Base-by-base conservation (phyloP, 2,113 vertebrate species). In the Tupaia chinensis region DNA sequence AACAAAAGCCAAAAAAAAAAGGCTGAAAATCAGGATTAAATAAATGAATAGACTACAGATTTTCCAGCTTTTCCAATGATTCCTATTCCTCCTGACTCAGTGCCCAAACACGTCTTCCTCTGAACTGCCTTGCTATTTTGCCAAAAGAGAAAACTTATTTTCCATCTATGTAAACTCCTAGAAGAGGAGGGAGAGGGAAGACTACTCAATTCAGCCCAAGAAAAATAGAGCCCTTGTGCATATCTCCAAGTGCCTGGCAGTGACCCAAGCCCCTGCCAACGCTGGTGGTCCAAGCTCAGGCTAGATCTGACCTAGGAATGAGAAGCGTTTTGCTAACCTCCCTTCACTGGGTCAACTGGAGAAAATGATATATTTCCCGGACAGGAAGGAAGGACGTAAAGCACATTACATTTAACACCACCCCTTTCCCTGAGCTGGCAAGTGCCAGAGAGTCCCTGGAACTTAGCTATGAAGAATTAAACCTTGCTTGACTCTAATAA, bases 181-280 rank as follows among this genome's bases (percentile, higher is more conserved):
- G 77, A 95, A 58, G 90, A 98, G 83, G 94, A 96, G 93, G 69
- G 53, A 91, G 29, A 87, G 97, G 93, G 63, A 56, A 96, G 87
- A 96, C 96, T 96, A 97, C 84, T 29, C 74, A 74, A 91, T 69
- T 91, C 95, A 96, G 84, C 79, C 87, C 97, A 94, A 97, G 96
- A 78, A 96, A 98, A 97, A 97, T 94, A 97, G 91, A 96, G 95
- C 92, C 94, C 96, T 97, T 95, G 96, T 97, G 96, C 70, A 3
- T 96, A 95, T 95, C 97, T 97, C 96, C 81, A 73, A 82, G 95
- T 92, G 34, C 63, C 89, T 97, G 94, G 94, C 94, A 96, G 53
- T 53, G 92, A 95, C 79, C 72, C 95, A 97, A 95, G 12, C 25
- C 79, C 81, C 79, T 97, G 93, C 70, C 97, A 96, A 25, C 1